These are phyloP conservation scores for Acanthococcus lagerstroemiae DNA, from an alignment of 2,888 invertebrate species.

Conservation along the genomic window DNA sequence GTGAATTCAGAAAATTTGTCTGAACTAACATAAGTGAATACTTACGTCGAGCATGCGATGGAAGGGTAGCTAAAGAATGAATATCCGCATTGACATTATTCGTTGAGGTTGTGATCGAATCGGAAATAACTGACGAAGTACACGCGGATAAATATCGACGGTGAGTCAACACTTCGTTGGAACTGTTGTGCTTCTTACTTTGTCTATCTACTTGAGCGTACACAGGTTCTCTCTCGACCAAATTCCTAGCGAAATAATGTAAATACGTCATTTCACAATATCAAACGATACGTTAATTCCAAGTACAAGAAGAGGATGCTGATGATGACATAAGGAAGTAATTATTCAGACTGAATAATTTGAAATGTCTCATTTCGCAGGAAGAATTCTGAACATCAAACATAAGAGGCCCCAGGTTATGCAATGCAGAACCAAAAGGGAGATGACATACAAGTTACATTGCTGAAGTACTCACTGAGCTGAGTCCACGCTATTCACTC, in stretches of 20 bases:
- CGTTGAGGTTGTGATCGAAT: constrained; percentile 45
- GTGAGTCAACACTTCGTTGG: constrained; percentile 46
- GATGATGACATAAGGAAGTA: neutral
- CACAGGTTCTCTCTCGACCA: constrained; percentile 36
- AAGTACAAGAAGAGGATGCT: neutral
- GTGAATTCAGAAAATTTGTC: too few relatives aligned
- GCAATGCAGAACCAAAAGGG: too few relatives aligned
- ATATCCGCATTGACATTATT: constrained; percentile 53
- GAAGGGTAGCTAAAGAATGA: constrained; percentile 46
- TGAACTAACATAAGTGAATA: constrained; percentile 8
- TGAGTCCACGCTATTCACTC: constrained; percentile 37
- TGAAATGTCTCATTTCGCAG: too few relatives aligned
- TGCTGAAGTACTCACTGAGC: constrained; percentile 35
- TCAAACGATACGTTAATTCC: neutral
- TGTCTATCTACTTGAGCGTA: constrained; percentile 43
- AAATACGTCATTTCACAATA: too few relatives aligned
- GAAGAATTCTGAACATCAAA: too few relatives aligned
- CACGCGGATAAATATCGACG: constrained; percentile 51
- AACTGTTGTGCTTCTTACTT: constrained; percentile 38
- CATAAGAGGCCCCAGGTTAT: too few relatives aligned
- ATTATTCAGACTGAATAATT: too few relatives aligned
- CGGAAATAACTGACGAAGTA: constrained; percentile 36
- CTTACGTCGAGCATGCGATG: constrained; percentile 38
- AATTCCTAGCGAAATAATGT: constrained; percentile 17
- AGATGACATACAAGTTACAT: too few relatives aligned